Evolutionary conservation across 2,113 vertebrate genomes (phyloP), one percentile per base, ranked within the genome.

Genomic region (Rhodinocichla rosea): DNA sequence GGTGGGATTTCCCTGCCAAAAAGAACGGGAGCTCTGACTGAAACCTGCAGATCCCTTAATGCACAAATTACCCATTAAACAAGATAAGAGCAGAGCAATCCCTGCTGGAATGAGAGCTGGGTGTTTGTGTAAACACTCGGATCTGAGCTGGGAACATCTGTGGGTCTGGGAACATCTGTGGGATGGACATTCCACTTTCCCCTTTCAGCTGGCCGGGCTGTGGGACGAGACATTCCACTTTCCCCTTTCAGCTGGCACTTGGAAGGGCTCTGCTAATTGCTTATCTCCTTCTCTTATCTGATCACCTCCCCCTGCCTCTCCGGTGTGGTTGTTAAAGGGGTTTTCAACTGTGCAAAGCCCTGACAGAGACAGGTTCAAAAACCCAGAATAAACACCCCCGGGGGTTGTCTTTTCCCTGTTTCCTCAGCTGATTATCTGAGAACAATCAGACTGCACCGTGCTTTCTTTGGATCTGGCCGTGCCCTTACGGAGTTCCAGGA

Each of bases 31-130:
- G 96, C 92, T 93, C 78, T 69, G 33, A 94, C 27, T 89, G 62
- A 30, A 86, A 89, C 33, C 74, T 32, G 74, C 83, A 82, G 87
- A 91, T 86, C 73, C 87, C 89, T 95, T 96, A 97, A 86, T 87
- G 96, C 94, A 97, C 96, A 92, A 94, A 96, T 96, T 86, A 74
- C 97, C 94, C 90, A 52, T 95, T 95, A 87, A 91, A 73, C 71
- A 82, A 87, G 97, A 90, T 86, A 91, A 65, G 76, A 68, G 57
- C 83, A 56, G 83, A 65, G 86, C 71, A 78, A 83, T 87, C 75
- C 94, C 84, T 27, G 60, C 63, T 91, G 89, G 90, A 93, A 84
- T 50, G 60, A 47, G 71, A 16, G 59, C 6, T 47, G 95, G 71
- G 2, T 94, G 86, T 92, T 82, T 42, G 39, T 76, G 90, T 18